Evolutionary conservation across 2,797 vertebrate genomes (phyloP).

Genomic region (Lindbergichthys nudifrons): DNA sequence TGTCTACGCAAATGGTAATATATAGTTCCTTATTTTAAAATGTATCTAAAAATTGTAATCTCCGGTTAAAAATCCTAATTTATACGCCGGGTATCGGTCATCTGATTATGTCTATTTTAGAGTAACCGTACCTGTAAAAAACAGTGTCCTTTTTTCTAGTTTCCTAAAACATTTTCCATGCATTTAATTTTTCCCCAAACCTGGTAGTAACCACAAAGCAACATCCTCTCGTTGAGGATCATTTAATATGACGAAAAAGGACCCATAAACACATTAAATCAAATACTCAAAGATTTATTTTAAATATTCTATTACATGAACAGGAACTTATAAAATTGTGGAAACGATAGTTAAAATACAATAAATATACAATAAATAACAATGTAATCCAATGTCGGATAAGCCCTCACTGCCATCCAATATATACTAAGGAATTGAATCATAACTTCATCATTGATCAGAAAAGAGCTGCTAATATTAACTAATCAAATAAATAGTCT

Average conservation of each 20-base stretch:
- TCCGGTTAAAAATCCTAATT: no score
- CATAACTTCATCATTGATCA: slow-evolving; percentile 2
- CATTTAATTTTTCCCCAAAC: no score
- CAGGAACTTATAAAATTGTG: not conserved
- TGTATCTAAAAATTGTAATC: no score
- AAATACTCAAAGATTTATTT: slow-evolving; percentile 7
- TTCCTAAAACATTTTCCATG: no score
- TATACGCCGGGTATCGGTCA: no score
- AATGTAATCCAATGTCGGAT: not conserved
- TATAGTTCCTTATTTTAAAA: no score
- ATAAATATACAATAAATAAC: slow-evolving; percentile 2
- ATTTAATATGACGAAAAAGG: not conserved
- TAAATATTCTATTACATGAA: not conserved
- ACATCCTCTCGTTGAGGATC: not conserved
- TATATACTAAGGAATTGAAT: not conserved
- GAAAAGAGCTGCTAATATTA: not conserved
- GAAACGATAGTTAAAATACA: slow-evolving; percentile 4
- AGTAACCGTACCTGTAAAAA: no score
- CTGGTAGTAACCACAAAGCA: not conserved
- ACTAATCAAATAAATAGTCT: slow-evolving; percentile 63
- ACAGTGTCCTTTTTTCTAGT: no score
- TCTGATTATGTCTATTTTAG: no score
- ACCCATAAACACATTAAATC: not conserved
- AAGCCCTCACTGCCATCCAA: not conserved
- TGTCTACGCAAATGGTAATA: no score